Evolutionary conservation across 2,113 vertebrate species (phyloP).

Genomic region (Gobiocypris rarus): DNA sequence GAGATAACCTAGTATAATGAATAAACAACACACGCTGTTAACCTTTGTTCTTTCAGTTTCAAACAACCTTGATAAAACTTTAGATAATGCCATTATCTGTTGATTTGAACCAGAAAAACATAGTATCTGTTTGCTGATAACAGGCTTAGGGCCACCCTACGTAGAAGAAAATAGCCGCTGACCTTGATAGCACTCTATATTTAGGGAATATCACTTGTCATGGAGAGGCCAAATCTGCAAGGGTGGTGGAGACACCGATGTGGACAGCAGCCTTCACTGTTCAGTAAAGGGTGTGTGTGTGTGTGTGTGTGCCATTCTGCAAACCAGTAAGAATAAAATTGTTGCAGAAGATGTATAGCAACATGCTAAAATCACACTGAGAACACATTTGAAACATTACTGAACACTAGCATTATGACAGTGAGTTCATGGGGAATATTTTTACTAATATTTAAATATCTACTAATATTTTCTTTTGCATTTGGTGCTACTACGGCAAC

Average conservation of each 20-base stretch:
- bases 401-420: too few relatives aligned
- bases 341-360: neutral
- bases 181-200: conserved; percentile 52
- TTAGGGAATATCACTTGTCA: conserved; percentile 62
- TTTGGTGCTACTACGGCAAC: neutral
- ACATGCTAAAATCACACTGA: too few relatives aligned
- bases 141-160: conserved; percentile 20
- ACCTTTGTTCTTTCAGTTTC: conserved; percentile 9
- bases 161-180: conserved; percentile 64
- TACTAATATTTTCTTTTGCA: too few relatives aligned
- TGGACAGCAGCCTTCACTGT: conserved; percentile 28
- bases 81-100: conserved; percentile 41
- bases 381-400: too few relatives aligned
- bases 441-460: too few relatives aligned
- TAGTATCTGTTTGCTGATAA: conserved; percentile 51
- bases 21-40: conserved; percentile 42
- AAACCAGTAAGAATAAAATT: neutral
- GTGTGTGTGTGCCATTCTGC: neutral
- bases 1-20: conserved; percentile 46
- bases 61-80: conserved; percentile 35
- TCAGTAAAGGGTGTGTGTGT: neutral
- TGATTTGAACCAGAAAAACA: conserved; percentile 33
- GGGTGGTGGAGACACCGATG: conserved; percentile 42
- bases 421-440: neutral
- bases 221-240: conserved; percentile 50